Evolutionary conservation across 1,140 invertebrate species (phyloP).

Genomic region (Drosophila kohkoa): DNA sequence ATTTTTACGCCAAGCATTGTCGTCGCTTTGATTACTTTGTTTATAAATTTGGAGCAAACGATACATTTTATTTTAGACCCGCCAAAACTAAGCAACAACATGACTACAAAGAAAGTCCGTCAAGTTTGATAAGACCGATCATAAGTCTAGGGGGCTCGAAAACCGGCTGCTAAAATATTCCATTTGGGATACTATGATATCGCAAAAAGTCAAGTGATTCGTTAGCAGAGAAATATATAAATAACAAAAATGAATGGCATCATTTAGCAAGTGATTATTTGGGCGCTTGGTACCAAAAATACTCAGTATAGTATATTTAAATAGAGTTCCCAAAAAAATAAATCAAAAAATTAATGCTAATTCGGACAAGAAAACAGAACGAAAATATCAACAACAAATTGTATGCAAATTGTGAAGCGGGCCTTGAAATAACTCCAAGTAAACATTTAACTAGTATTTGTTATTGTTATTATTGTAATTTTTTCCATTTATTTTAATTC

Average conservation of each 20-base stretch:
- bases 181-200: constrained; percentile 17
- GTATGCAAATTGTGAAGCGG: constrained; percentile 67
- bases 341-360: constrained; percentile 58
- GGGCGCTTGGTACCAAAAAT: constrained; percentile 58
- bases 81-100: constrained; percentile 22
- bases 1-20: constrained; percentile 49
- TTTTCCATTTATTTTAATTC: constrained; percentile 33
- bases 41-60: constrained; percentile 32
- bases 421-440: constrained; percentile 55
- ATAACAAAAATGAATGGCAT: constrained; percentile 36
- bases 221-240: constrained; percentile 44
- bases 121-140: constrained; percentile 1
- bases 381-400: constrained; percentile 46
- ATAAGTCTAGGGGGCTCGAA: constrained; percentile 24
- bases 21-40: constrained; percentile 27
- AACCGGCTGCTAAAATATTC: constrained; percentile 39
- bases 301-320: constrained; percentile 58
- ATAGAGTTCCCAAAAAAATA: constrained; percentile 49
- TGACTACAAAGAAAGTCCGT: constrained; percentile 16
- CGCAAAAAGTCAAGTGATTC: constrained; percentile 63
- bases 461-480: constrained; percentile 11
- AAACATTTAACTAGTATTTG: constrained; percentile 26
- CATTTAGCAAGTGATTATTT: constrained; percentile 78
- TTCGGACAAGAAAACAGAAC: constrained; percentile 30
- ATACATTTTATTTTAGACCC: constrained; percentile 14